Evolutionary conservation across 2,797 vertebrate genomes (phyloP).

Genomic region (Neosilurus hyrtlii): DNA sequence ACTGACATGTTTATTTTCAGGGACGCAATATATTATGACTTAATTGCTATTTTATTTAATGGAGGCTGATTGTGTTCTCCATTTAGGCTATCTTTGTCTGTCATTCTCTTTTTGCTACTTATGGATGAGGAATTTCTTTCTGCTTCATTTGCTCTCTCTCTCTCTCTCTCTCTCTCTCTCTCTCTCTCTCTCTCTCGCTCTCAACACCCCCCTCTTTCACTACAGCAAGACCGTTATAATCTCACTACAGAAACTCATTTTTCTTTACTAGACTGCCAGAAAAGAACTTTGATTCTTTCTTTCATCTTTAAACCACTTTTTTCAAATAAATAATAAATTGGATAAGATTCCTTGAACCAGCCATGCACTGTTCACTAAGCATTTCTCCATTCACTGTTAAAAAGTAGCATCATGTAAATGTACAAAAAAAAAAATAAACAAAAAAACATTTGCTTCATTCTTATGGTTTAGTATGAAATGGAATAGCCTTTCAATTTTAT

Average conservation of each 20-base stretch:
- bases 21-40: constrained; percentile 67
- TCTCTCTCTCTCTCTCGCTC: too few species aligned
- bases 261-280: not conserved
- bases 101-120: not conserved
- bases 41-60: constrained; percentile 61
- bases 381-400: too few species aligned
- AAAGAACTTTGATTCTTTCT: not conserved
- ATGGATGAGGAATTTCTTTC: not conserved
- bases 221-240: not conserved
- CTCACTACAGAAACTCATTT: not conserved
- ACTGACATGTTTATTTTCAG: constrained; percentile 56
- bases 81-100: not conserved
- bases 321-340: not conserved
- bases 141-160: not conserved
- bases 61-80: constrained; percentile 36
- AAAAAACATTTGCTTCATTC: not conserved
- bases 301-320: not conserved
- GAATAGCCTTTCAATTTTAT: not conserved
- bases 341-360: not conserved
- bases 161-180: not conserved
- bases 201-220: not conserved
- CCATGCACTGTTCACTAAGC: not conserved
- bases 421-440: too few species aligned
- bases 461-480: not conserved
- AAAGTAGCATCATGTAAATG: not conserved